These are phyloP conservation scores for Chiloscyllium punctatum DNA, from an alignment of 2,797 vertebrate species.

Conservation along the genomic window DNA sequence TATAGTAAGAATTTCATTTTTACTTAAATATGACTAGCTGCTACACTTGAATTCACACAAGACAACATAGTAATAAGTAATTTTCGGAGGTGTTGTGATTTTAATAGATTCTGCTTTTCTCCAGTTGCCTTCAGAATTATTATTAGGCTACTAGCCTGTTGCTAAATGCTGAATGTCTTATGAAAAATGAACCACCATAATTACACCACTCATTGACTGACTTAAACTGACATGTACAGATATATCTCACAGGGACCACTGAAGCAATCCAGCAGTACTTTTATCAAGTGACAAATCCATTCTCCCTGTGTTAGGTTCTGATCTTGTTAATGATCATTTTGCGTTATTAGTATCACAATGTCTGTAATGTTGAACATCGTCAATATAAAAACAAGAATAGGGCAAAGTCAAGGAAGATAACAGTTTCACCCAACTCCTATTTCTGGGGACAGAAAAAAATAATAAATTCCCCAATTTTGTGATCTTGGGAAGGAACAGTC, in stretches of 20 bases:
- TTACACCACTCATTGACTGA: background rate
- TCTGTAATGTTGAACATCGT: background rate
- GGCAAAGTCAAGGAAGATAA: background rate
- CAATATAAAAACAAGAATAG: background rate
- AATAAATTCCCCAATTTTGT: background rate
- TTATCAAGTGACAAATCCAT: background rate
- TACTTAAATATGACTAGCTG: background rate
- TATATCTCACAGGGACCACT: background rate
- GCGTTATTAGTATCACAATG: background rate
- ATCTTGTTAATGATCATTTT: background rate
- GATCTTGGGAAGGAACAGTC: background rate
- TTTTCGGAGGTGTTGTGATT: background rate
- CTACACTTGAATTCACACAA: background rate
- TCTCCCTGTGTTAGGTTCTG: background rate
- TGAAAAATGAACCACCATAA: background rate
- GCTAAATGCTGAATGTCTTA: background rate
- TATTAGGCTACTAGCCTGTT: background rate
- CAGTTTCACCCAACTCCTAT: background rate
- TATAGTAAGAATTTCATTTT: background rate
- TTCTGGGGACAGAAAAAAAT: background rate
- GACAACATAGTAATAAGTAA: background rate
- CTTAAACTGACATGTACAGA: background rate
- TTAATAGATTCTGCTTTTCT: slow-evolving; percentile 18
- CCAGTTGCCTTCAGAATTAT: background rate
- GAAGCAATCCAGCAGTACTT: background rate